Evolutionary conservation across 2,888 invertebrate genomes (phyloP), one percentile per base, ranked within the genome.

Genomic region (Thyatira batis): DNA sequence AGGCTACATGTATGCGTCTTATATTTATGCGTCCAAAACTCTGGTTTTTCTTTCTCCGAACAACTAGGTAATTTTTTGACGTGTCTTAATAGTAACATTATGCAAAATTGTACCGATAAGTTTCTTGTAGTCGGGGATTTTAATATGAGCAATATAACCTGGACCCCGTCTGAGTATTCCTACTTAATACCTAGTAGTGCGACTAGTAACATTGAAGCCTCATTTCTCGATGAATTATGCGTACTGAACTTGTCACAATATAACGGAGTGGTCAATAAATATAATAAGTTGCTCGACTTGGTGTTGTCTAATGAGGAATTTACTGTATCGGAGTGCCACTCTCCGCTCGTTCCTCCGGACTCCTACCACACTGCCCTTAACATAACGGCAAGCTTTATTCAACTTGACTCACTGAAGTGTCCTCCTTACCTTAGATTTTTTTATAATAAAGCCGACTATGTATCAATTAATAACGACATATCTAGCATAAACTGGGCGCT

Each of bases 121-220:
- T 53, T 21, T 23, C 30, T 56, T 3, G 51, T 49, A 6, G 10
- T 51, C 0, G 53, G 53, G 0, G 54, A 55, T 28, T 54, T 59
- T 52, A 59, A 55, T 21, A 11, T 55, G 28, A 55, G 55, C 20
- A 20, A n/a, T 20, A 53, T 56, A 17, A 8, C 4, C 3, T 56
- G 51, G 45, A 3, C 8, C 9, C 21, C 21, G 0, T 17, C n/a
- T 11, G 3, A 0, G 0, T 6, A 28, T 1, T 9, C 10, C 2
- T 11, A 45, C 17, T 23, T 50, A 1, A 25, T 4, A 17, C 53
- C 23, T 10, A 25, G 3, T 6, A 45, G 45, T 5, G 13, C 23
- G 5, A 20, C 8, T 1, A 44, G 23, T 1, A 33, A 10, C n/a
- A 45, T 52, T 6, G 55, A 53, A 27, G 28, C 21, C 10, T 1